These are phyloP conservation scores for Amphimallon solstitiale DNA, from an alignment of 2,888 invertebrate species.

Conservation along the genomic window DNA sequence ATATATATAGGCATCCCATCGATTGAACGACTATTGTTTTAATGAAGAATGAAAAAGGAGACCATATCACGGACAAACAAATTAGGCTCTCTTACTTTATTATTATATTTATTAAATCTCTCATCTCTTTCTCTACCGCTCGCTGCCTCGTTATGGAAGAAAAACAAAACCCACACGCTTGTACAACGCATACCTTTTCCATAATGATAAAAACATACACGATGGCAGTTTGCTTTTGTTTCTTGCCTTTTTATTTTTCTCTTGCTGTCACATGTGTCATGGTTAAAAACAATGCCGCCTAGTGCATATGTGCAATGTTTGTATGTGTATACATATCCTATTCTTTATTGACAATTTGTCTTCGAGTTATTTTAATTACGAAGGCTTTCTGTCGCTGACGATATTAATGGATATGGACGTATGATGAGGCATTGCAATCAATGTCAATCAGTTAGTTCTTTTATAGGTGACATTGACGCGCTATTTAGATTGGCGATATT, in stretches of 20 bases:
- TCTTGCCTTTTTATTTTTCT: slow-evolving; percentile 29
- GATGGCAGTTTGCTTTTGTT: slow-evolving; percentile 3
- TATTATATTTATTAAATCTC: too few species aligned
- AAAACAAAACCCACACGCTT: background rate
- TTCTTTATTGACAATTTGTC: slow-evolving; percentile 38
- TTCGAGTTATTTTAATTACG: slow-evolving; percentile 46
- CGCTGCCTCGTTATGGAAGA: too few species aligned
- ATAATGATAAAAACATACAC: slow-evolving; percentile 19
- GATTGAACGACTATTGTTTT: too few species aligned
- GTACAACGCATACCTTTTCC: slow-evolving; percentile 34
- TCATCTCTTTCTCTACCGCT: too few species aligned
- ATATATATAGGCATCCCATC: too few species aligned
- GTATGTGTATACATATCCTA: background rate
- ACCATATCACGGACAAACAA: too few species aligned
- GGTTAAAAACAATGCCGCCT: slow-evolving; percentile 11
- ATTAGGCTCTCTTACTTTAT: too few species aligned
- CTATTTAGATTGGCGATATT: background rate
- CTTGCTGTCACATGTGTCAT: slow-evolving; percentile 38
- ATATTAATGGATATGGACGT: slow-evolving; percentile 46
- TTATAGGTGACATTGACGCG: background rate
- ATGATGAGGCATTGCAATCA: slow-evolving; percentile 42
- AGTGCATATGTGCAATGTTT: background rate
- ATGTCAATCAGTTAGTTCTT: slow-evolving; percentile 44
- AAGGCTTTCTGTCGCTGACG: slow-evolving; percentile 34
- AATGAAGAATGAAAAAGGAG: too few species aligned